Evolutionary conservation across 2,113 vertebrate species (phyloP).

Genomic region (Diadophis punctatus): DNA sequence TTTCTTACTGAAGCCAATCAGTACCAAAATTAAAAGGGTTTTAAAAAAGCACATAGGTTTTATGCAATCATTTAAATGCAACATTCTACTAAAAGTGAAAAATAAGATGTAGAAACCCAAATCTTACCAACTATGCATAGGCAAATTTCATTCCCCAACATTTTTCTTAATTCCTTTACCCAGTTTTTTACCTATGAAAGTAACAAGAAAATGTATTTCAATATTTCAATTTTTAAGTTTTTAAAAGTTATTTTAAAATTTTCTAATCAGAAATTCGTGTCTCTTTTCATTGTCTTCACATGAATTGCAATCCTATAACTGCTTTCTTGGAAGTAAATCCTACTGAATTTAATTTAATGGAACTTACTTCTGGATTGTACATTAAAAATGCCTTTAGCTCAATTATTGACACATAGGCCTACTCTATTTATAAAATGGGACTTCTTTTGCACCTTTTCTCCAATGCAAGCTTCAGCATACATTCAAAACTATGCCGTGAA

Average conservation of each 20-base stretch:
- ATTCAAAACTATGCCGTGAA: not conserved
- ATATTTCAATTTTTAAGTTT: not conserved
- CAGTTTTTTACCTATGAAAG: constrained; percentile 93
- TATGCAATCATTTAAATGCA: not conserved
- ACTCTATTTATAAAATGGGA: not conserved
- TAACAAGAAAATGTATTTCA: constrained; percentile 33
- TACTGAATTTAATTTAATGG: not conserved
- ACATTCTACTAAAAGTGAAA: not conserved
- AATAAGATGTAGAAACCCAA: constrained; percentile 7
- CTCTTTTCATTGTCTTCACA: not conserved
- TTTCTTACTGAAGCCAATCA: not conserved
- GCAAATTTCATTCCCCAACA: constrained; percentile 99
- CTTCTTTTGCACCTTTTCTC: not conserved
- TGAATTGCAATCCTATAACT: not conserved
- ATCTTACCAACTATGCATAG: constrained; percentile 99
- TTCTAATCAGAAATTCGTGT: not conserved
- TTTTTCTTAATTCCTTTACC: constrained; percentile 99
- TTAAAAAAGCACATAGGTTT: not conserved
- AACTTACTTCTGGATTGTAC: not conserved
- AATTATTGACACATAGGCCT: not conserved
- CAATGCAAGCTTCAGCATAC: not conserved
- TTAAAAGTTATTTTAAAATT: not conserved
- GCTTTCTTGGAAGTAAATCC: not conserved
- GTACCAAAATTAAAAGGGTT: not conserved
- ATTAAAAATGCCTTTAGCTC: not conserved